phyloP scores from a whole-genome alignment of 2,888 invertebrate genomes.

The Carabus problematicus region DNA sequence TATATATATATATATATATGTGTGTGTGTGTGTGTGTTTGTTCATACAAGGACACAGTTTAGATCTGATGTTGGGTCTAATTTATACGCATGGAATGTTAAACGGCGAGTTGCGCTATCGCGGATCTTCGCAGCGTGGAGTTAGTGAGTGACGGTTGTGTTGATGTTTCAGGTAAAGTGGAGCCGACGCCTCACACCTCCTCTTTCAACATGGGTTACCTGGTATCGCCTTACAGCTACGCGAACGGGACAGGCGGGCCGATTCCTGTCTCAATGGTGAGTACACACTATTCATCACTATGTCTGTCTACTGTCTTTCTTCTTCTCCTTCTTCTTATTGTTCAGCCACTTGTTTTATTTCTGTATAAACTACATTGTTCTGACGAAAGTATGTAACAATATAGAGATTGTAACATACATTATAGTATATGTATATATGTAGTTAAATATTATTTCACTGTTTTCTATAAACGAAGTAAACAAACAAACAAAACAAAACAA shows the following conservation, averaged over 20 bases:
- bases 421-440: neutral
- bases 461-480: too few species aligned
- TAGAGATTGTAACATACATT: neutral
- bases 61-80: conserved; percentile 7
- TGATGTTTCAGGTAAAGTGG: conserved; percentile 75
- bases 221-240: conserved; percentile 88
- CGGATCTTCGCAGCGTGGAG: conserved; percentile 3
- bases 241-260: conserved; percentile 85
- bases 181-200: conserved; percentile 79
- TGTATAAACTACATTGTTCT: too few species aligned
- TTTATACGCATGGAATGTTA: conserved; percentile 16
- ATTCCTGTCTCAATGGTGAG: conserved; percentile 91
- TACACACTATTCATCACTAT: conserved; percentile 49
- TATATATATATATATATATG: neutral
- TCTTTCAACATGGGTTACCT: conserved; percentile 93
- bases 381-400: neutral
- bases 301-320: conserved; percentile 6
- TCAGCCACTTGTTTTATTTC: too few species aligned
- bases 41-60: neutral
- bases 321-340: too few species aligned
- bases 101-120: conserved; percentile 11
- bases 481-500: too few species aligned
- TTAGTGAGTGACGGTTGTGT: conserved; percentile 39
- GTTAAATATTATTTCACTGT: too few species aligned
- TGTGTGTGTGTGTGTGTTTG: conserved; percentile 1